Percentiles rank a stretch among this genome's conserved stretches.
phyloP scores from a whole-genome alignment of 2,888 invertebrate genomes.

The Aethes cnicana region DNA sequence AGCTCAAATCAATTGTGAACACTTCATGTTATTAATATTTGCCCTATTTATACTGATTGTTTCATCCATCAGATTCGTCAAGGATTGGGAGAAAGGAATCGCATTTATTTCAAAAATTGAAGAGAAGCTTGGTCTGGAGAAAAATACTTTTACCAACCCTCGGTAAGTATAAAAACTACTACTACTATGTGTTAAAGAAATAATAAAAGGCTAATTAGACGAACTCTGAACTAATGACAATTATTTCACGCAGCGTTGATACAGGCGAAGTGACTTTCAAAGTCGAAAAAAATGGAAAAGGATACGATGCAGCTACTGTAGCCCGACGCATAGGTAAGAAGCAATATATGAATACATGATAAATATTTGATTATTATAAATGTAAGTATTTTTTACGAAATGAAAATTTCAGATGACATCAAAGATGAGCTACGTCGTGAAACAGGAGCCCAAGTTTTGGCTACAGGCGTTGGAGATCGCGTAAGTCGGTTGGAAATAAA shows the following conservation, averaged over 20 bases:
- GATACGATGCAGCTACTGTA: constrained; percentile 86
- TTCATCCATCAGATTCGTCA: constrained; percentile 70
- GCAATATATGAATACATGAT: too few relatives aligned
- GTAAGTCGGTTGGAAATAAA: constrained; percentile 69
- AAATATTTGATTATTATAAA: too few relatives aligned
- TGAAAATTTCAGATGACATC: constrained; percentile 73
- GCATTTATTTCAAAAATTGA: constrained; percentile 87
- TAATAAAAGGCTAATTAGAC: constrained; percentile 11
- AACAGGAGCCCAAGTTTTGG: constrained; percentile 86
- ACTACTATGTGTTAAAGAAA: too few relatives aligned
- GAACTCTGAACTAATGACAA: too few relatives aligned
- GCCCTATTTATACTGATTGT: too few relatives aligned
- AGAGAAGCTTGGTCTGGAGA: constrained; percentile 86
- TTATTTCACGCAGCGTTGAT: constrained; percentile 83
- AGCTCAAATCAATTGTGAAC: too few relatives aligned
- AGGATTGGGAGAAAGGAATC: constrained; percentile 87
- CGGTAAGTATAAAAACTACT: too few relatives aligned
- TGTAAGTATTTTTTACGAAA: too few relatives aligned
- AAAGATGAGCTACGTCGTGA: constrained; percentile 85
- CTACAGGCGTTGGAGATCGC: constrained; percentile 91
- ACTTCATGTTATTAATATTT: too few relatives aligned
- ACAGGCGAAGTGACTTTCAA: constrained; percentile 89
- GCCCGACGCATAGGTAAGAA: constrained; percentile 85
- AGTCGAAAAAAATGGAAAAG: constrained; percentile 85
- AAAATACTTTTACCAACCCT: constrained; percentile 84